Evolutionary conservation across 1,140 invertebrate species (phyloP).

Genomic region (Eufriesea mexicana): DNA sequence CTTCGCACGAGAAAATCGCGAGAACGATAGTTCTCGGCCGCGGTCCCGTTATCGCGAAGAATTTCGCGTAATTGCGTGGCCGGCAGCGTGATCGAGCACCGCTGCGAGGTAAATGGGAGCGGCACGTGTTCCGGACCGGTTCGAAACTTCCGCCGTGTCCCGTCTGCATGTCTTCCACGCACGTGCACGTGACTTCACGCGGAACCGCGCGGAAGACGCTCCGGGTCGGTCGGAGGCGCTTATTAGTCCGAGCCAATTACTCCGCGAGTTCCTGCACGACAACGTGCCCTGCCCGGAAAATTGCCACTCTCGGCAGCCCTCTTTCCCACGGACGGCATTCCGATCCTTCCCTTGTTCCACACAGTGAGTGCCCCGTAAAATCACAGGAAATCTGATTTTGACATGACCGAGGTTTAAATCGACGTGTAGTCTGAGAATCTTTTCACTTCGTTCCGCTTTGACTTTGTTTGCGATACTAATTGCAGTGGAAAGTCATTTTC

Average conservation of each 20-base stretch:
- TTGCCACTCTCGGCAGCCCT: background rate
- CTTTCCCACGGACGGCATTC: background rate
- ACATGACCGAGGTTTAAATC: background rate
- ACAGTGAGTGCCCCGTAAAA: too few species aligned
- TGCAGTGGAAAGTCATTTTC: too few species aligned
- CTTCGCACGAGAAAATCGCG: too few species aligned
- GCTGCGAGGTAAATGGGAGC: constrained; percentile 17
- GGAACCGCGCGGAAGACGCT: background rate
- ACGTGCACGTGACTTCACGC: constrained; percentile 29
- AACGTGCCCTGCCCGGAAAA: constrained; percentile 15
- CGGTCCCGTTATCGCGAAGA: constrained; percentile 2
- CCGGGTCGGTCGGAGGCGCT: background rate
- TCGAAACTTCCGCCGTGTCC: background rate
- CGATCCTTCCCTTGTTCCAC: background rate
- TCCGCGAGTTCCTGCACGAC: constrained; percentile 6
- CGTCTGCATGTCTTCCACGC: constrained; percentile 27
- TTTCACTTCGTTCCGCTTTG: too few species aligned
- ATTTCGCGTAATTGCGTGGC: constrained; percentile 3
- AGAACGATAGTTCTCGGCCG: background rate
- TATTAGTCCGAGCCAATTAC: constrained; percentile 26
- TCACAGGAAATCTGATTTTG: constrained; percentile 1
- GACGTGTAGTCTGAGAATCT: too few species aligned
- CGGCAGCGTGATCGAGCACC: background rate
- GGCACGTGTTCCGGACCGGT: constrained; percentile 24
- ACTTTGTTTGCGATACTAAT: too few species aligned